These are phyloP conservation scores for Dromiciops gliroides DNA, from an alignment of 2,113 vertebrate genomes.

Conservation along the genomic window DNA sequence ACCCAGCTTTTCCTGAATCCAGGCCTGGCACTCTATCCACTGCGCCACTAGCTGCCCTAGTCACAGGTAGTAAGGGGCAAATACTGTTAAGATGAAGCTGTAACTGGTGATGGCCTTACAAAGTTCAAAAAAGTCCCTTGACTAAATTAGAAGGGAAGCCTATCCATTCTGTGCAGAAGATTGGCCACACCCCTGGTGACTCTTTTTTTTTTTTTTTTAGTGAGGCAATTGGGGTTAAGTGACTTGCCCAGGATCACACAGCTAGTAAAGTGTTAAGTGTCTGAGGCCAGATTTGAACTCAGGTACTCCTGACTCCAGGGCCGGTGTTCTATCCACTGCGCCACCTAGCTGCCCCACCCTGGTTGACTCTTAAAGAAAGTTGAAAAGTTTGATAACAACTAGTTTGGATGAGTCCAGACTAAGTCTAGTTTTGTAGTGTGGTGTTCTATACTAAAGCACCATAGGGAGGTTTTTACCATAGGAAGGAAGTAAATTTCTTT, in stretches of 20 bases:
- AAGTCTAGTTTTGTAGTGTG: too few species aligned
- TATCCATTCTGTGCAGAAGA: neutral
- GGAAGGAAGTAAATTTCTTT: too few species aligned
- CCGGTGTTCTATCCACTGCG: too few species aligned
- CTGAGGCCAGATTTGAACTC: too few species aligned
- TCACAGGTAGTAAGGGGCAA: neutral
- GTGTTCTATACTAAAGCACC: too few species aligned
- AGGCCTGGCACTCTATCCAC: neutral
- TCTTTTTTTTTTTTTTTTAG: too few species aligned
- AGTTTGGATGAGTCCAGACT: neutral
- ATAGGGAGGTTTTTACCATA: too few species aligned
- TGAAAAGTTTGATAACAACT: neutral
- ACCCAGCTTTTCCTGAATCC: neutral
- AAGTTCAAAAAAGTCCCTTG: neutral
- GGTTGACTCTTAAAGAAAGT: neutral
- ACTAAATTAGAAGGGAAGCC: neutral
- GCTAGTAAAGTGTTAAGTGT: too few species aligned
- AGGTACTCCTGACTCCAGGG: too few species aligned
- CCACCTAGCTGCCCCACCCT: too few species aligned
- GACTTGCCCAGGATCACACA: too few species aligned
- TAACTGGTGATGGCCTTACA: neutral
- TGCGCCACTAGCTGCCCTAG: neutral
- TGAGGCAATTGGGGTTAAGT: too few species aligned
- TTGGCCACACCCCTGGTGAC: neutral
- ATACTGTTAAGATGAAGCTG: neutral